Percentiles rank a stretch among this genome's conserved stretches.
Evolutionary conservation across 1,140 invertebrate species (phyloP).

Genomic region (Camponotus vicinus): DNA sequence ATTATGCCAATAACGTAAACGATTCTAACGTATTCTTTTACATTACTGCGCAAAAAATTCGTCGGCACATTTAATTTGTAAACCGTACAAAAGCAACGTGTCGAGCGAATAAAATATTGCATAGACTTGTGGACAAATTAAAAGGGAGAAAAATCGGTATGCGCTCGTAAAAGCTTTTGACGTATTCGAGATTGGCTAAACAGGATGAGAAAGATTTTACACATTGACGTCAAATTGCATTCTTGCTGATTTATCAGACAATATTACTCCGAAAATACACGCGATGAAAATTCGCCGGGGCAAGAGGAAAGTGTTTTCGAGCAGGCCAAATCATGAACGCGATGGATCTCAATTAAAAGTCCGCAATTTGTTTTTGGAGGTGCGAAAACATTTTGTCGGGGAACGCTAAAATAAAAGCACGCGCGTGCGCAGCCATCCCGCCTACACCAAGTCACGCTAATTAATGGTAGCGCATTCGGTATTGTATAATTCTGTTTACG

Average conservation of each 20-base stretch:
- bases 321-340: conserved; percentile 51
- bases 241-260: conserved; percentile 38
- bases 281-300: conserved; percentile 4
- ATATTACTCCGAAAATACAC: conserved; percentile 41
- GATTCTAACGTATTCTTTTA: background rate
- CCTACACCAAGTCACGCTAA: conserved; percentile 72
- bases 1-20: background rate
- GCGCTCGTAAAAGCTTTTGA: background rate
- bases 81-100: background rate
- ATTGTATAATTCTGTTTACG: conserved; percentile 75
- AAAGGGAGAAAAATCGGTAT: background rate
- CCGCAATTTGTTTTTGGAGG: conserved; percentile 51
- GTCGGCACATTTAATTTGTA: background rate
- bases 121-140: background rate
- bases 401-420: conserved; percentile 71
- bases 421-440: conserved; percentile 38
- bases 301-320: conserved; percentile 39
- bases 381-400: conserved; percentile 71
- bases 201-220: conserved; percentile 22
- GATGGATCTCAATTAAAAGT: conserved; percentile 74
- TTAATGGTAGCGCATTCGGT: conserved; percentile 72
- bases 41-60: background rate
- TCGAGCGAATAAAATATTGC: background rate
- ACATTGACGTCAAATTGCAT: conserved; percentile 17
- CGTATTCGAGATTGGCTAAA: conserved; percentile 15